Conservation (phyloP, 2,113 vertebrate genomes). For the Uria lomvia region DNA sequence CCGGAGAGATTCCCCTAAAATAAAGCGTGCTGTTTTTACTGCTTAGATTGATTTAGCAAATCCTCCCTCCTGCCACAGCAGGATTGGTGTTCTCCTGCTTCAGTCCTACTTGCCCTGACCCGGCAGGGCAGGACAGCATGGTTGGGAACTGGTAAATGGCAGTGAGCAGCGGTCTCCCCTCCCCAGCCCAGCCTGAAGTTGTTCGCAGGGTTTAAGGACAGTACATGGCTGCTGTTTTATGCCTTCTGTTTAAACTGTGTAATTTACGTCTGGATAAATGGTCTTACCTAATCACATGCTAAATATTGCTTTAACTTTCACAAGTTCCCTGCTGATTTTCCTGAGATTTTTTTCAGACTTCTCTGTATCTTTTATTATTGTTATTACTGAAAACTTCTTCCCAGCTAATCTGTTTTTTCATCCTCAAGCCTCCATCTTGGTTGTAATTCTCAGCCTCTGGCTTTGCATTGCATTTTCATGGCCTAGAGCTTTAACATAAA, state of each 20-base stretch:
- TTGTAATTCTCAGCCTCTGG: background rate
- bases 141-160: background rate
- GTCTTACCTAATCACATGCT: background rate
- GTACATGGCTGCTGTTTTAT: background rate
- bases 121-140: fast-evolving
- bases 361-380: background rate
- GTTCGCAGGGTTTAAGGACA: background rate
- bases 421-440: background rate
- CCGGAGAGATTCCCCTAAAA: background rate
- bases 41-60: background rate
- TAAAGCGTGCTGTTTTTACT: background rate
- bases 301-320: background rate
- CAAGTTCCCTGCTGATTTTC: background rate
- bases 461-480: background rate
- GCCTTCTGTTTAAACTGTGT: background rate
- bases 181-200: background rate
- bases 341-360: background rate
- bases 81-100: background rate
- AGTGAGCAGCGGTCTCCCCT: background rate
- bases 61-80: background rate
- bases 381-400: background rate
- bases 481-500: background rate
- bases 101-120: background rate
- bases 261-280: background rate
- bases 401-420: background rate